A percentile compares a stretch with the other conserved stretches of the same genome.
phyloP scores from a whole-genome alignment of 1,140 invertebrate genomes.

The Brevipalpus yothersi region DNA sequence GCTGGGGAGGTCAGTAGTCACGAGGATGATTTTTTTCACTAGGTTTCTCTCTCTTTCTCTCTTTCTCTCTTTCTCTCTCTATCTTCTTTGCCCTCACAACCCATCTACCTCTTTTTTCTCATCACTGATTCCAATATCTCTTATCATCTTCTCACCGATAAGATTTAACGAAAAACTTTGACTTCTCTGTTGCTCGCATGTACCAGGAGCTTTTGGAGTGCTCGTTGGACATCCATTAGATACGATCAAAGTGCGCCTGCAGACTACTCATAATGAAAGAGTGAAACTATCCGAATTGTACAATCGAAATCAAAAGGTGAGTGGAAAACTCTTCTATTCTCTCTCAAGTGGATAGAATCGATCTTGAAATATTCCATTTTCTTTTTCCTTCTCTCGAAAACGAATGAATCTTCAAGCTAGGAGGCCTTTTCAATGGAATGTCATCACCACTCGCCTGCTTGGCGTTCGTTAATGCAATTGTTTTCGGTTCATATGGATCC shows the following conservation, averaged over 20 bases:
- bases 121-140: not conserved
- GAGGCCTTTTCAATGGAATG: constrained; percentile 52
- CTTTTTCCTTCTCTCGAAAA: not conserved
- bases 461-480: constrained; percentile 59
- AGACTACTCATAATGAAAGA: not conserved
- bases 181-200: not conserved
- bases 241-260: not conserved
- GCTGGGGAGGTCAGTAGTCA: not conserved
- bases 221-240: constrained; percentile 2
- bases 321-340: not conserved
- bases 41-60: not conserved
- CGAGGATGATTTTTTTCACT: not conserved
- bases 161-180: not conserved
- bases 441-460: constrained; percentile 60
- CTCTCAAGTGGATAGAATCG: not conserved
- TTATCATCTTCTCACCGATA: not conserved
- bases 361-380: not conserved
- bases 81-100: not conserved
- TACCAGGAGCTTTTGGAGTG: not conserved
- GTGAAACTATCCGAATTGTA: not conserved
- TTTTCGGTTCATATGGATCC: constrained; percentile 39
- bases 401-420: not conserved
- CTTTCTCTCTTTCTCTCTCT: not conserved
- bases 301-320: not conserved
- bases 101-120: not conserved